Evolutionary conservation across 1,140 invertebrate genomes (phyloP), one percentile per base, ranked within the genome.

Genomic region (Drosophila melanogaster): DNA sequence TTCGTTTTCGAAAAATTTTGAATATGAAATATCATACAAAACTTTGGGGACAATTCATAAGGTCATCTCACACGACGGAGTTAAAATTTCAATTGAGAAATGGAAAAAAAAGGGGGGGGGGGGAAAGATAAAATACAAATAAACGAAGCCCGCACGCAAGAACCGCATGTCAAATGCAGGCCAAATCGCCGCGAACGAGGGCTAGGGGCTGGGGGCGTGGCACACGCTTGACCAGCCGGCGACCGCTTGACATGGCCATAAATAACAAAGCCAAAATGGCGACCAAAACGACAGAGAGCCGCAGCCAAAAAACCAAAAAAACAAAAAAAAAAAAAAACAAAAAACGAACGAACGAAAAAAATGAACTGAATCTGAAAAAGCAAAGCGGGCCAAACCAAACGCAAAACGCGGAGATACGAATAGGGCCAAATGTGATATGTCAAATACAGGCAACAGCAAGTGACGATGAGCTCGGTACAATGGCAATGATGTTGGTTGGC

Each of bases 241-340:
- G 53, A 26, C 75, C 80, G 76, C 80, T 84, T 84, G 80, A 83
- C 80, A 79, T 84, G 80, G 64, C 80, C 83, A 87, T 86, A 86
- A 86, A 86, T 86, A 86, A 86, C 81, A 87, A 87, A 86, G 78
- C 81, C 81, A 85, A 85, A 86, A 86, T 86, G 81, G 74, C 81
- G 81, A 72, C 81, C 81, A 85, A 80, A 85, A 59, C 73, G 69
- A 59, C 73, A 65, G 77, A 78, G 59, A 83, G 50, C 64, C 60
- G 15, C 64, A 67, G n/a, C 17, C 43, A 66, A 43, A 67, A 24
- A 33, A 50, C 33, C 4, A 53, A 65, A 41, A 66, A 24, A 17
- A 41, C 33, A 3, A 38, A 46, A 17, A 24, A 37, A 40, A 7
- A 54, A 65, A 19, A 40, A 24, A 24, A 51, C n/a, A n/a, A n/a